Evolutionary conservation across 1,140 invertebrate species (phyloP), one percentile per base, ranked within the genome.

Genomic region (Zaprionus tsacasi): DNA sequence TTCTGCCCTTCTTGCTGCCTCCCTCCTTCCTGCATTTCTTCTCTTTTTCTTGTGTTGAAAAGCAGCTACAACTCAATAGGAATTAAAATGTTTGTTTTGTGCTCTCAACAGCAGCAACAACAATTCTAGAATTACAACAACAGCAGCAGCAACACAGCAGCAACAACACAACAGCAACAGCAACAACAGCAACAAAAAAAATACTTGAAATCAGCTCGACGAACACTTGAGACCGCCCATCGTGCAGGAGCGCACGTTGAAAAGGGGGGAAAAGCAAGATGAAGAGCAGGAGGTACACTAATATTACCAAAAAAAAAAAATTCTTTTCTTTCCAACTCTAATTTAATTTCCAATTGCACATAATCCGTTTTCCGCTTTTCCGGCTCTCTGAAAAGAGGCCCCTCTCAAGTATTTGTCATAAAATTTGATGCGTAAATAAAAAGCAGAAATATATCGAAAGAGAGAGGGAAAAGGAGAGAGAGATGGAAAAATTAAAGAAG

Each of bases 321-420:
- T 50, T 50, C 17, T 60, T 52, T 76, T 76, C 74, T 66, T 59
- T 38, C 65, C 36, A 40, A 64, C 69, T 78, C 79, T 88, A 87
- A 87, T 80, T 88, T 88, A 80, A 88, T 88, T 88, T 88, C 83
- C 83, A 88, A 88, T 88, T 88, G 83, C 78, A 88, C 83, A 83
- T 88, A 88, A 88, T 88, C 83, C 83, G 80, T 83, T 88, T 88
- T 68, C 54, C 64, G 65, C 59, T 27, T 76, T 66, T 61, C 15
- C 43, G 43, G 6, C 43, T 48, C 43, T 45, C 40, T 21, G 2
- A 21, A 21, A 21, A 21, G 30, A n/a, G 7, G 6, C 17, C 17
- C 10, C 5, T 7, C 45, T 75, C 83, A 55, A 77, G 79, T 69
- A 82, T 82, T 87, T 88, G 82, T 82, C 82, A 78, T 88, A 81